Evolutionary conservation across 2,888 invertebrate genomes (phyloP), one percentile per base, ranked within the genome.

Genomic region (Ectemnius lituratus): DNA sequence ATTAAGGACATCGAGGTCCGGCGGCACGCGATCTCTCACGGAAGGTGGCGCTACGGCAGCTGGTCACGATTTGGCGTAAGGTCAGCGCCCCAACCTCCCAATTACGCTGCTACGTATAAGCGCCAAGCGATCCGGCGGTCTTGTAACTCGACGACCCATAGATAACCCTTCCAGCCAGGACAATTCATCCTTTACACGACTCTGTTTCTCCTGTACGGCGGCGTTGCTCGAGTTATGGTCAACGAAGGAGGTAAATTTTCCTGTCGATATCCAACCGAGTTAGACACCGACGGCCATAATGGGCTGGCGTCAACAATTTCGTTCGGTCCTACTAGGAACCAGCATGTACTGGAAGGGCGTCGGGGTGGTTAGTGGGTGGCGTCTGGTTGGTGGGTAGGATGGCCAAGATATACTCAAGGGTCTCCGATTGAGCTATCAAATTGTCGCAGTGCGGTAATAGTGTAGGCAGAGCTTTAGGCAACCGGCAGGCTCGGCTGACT

Each of bases 381-480:
- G 20, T 20, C 20, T 20, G 20, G 20, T 1, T 20, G 20, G 20
- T 20, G 20, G 20, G 2, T 20, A 59, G 18, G 49, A 23, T 28
- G 58, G 61, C 57, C 67, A 69, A 81, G 79, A 79, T 79, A 78
- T 73, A 70, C 74, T 71, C 69, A 79, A 78, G 79, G 77, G 78
- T 73, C 79, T 73, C 73, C 77, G 80, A 83, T 85, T 85, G 85
- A 87, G 84, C 84, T 81, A 87, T 89, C 87, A 88, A 87, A 89
- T 87, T 90, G 89, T 89, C 90, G 90, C 90, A 90, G 85, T 89
- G 89, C 90, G 88, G 89, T 89, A 87, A 82, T 75, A 77, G 80
- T 84, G 80, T 88, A 87, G 86, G 83, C 79, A 83, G 81, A 84
- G 84, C 78, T 86, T 84, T 83, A 81, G 85, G 83, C 83, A 82